These are phyloP conservation scores for Phainopepla nitens DNA, from an alignment of 2,113 vertebrate genomes.

Conservation along the genomic window DNA sequence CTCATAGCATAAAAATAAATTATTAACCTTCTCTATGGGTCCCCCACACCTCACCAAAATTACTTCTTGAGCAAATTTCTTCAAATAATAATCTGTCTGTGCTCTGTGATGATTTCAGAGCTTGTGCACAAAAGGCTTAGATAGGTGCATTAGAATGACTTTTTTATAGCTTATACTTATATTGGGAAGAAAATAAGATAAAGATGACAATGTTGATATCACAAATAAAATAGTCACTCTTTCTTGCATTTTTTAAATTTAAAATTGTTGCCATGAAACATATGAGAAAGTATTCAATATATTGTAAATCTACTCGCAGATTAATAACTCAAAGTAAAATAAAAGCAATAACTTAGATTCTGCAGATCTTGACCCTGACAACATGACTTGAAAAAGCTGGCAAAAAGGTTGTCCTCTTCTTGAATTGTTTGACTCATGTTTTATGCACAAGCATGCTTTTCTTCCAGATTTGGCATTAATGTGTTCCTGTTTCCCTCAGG, in stretches of 20 bases:
- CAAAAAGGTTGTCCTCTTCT: neutral
- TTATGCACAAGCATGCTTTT: constrained; percentile 11
- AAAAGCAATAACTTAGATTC: neutral
- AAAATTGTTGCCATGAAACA: neutral
- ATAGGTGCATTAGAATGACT: neutral
- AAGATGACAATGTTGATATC: neutral
- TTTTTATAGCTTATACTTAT: neutral
- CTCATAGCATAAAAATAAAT: neutral
- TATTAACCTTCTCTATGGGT: neutral
- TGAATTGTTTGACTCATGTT: constrained; percentile 31
- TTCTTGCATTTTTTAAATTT: neutral
- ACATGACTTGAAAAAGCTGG: neutral
- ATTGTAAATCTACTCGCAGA: neutral
- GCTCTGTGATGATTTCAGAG: neutral
- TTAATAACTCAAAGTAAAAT: neutral
- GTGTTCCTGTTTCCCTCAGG: neutral
- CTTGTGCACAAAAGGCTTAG: neutral
- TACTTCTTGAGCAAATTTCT: neutral
- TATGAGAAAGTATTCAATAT: neutral
- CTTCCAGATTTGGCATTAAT: constrained; percentile 15
- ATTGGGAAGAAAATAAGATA: neutral
- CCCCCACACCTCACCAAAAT: neutral
- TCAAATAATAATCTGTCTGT: neutral
- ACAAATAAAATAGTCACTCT: neutral
- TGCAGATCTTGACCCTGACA: constrained; percentile 8